A percentile compares a stretch with the other conserved stretches of the same genome.
These are phyloP conservation scores for Contarinia nasturtii DNA, from an alignment of 1,140 invertebrate genomes.

Conservation along the genomic window DNA sequence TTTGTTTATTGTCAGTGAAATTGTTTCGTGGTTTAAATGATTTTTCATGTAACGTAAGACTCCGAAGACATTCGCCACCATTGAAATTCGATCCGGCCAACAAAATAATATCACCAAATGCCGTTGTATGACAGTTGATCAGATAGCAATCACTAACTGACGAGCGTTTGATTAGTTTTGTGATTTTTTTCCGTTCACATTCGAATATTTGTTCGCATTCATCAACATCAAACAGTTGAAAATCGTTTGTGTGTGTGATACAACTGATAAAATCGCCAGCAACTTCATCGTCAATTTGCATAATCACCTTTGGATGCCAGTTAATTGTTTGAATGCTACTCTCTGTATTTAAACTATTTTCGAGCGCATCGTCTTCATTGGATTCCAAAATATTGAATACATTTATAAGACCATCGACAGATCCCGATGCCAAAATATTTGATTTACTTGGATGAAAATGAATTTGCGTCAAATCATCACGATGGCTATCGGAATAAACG, in stretches of 20 bases:
- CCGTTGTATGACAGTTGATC: conserved; percentile 30
- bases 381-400: conserved; percentile 57
- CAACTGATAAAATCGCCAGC: conserved; percentile 30
- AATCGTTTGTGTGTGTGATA: conserved; percentile 45
- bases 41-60: conserved; percentile 29
- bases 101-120: conserved; percentile 28
- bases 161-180: conserved; percentile 28
- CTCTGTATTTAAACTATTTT: conserved; percentile 63
- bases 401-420: conserved; percentile 73
- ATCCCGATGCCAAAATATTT: conserved; percentile 50
- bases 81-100: conserved; percentile 38
- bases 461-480: conserved; percentile 65
- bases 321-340: conserved; percentile 49
- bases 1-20: conserved; percentile 40
- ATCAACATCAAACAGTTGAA: conserved; percentile 50
- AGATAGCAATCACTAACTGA: conserved; percentile 43
- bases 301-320: conserved; percentile 29
- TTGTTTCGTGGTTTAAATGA: conserved; percentile 30
- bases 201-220: conserved; percentile 29
- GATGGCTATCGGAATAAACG: conserved; percentile 66
- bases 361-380: conserved; percentile 64
- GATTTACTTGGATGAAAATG: conserved; percentile 55
- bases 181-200: conserved; percentile 34
- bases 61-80: conserved; percentile 33
- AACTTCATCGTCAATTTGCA: too few relatives aligned